Base-by-base conservation (phyloP, 2,888 invertebrate genomes). In the Drosophila gaucha region DNA sequence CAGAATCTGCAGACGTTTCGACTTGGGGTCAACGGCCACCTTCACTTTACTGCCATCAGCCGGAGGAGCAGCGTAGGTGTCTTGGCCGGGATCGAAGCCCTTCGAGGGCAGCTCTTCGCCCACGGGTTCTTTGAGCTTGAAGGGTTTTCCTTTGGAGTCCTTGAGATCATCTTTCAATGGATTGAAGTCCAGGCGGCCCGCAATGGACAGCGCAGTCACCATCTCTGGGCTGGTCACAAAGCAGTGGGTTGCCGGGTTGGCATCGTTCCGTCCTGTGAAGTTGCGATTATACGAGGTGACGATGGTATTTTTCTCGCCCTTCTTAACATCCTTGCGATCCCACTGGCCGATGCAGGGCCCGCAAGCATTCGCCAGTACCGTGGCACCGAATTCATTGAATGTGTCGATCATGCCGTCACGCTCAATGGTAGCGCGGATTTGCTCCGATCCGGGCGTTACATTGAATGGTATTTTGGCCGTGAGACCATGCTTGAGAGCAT, bases 311-410 rank as follows among this genome's bases (percentile, higher is more conserved):
- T 99, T 99, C 69, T 99, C 99, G 22, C 99, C 99, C 92, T 98
- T 99, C 93, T 98, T 98, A 12, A 99, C 96, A 92, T 99, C 99
- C 90, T 96, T 93, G 75, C 99, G 95, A 93, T 99, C 98, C 99
- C 99, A 99, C 90, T 99, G 99, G 33, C 99, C 99, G 92, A 99
- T 99, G 93, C 99, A 99, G 1, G 99, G 99, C 0, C 99, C 99
- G 91, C 99, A 99, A 1, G 99, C 99, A 92, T 99, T 99, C 1
- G 99, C 99, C 76, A 99, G 93, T 1, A 99, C 95, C 56, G 97
- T 96, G 84, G 98, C 99, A 51, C 99, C 99, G 85, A 99, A 98
- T 12, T 98, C 95, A 8, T 96, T 92, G 51, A 99, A 94, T 0
- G 94, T 95, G 88, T 96, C 92, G 0, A 98, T 95, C 89, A 97